Evolutionary conservation across 2,888 invertebrate species (phyloP).

Genomic region (Patella ulyssiponensis): DNA sequence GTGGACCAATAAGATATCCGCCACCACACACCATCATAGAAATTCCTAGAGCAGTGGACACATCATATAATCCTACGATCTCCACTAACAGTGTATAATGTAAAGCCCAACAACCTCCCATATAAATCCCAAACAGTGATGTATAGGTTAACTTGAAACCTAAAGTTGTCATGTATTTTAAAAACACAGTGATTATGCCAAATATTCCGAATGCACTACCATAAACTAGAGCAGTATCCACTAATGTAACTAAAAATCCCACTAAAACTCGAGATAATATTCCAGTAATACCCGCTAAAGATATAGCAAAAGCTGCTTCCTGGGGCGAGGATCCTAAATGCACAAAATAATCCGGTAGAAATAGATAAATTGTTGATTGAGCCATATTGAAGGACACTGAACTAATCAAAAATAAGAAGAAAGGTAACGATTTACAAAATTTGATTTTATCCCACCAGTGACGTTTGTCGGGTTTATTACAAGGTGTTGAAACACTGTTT

Average conservation of each 20-base stretch:
- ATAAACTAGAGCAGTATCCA: background rate
- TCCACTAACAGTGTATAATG: background rate
- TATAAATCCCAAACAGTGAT: background rate
- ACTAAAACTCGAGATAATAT: background rate
- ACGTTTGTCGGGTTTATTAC: background rate
- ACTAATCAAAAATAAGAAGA: background rate
- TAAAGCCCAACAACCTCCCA: background rate
- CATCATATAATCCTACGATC: background rate
- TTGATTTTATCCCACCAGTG: background rate
- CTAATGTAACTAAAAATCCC: background rate
- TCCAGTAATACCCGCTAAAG: background rate
- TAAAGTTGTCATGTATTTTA: background rate
- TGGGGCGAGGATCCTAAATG: background rate
- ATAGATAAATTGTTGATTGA: background rate
- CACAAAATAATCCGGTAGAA: background rate
- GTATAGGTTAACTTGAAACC: background rate
- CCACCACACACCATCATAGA: background rate
- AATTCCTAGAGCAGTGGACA: background rate
- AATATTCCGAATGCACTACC: background rate
- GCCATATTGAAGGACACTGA: background rate
- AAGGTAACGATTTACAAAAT: background rate
- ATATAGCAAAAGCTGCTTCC: constrained; percentile 1
- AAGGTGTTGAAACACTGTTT: background rate
- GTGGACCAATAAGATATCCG: background rate
- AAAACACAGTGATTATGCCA: background rate